A percentile compares a stretch with the other conserved stretches of the same genome.
These are phyloP conservation scores for Luffia ferchaultella DNA, from an alignment of 2,888 invertebrate genomes.

Conservation along the genomic window DNA sequence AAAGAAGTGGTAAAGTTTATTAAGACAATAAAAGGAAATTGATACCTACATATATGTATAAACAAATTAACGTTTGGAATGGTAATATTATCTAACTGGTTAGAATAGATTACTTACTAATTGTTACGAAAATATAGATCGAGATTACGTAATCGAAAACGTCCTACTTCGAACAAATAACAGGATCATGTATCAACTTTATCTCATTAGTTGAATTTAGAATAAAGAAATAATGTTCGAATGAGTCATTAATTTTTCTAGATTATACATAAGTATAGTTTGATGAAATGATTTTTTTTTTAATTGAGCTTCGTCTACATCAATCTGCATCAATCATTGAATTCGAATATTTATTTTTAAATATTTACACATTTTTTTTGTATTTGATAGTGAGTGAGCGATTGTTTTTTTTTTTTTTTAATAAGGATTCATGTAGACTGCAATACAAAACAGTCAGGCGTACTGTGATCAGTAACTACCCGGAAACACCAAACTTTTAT, in stretches of 20 bases:
- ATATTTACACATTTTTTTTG: not conserved
- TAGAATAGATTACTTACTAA: conserved; percentile 39
- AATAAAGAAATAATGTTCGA: conserved; percentile 2
- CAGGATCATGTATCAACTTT: conserved; percentile 15
- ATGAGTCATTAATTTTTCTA: not conserved
- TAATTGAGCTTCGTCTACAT: not conserved
- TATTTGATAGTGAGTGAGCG: no score
- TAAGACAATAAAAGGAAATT: conserved; percentile 65
- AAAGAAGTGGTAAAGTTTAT: conserved; percentile 35
- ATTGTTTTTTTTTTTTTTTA: no score
- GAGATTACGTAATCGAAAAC: not conserved
- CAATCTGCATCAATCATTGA: conserved; percentile 27
- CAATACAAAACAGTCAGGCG: conserved; percentile 14
- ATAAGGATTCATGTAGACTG: not conserved
- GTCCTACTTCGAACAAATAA: conserved; percentile 4
- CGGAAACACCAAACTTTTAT: conserved; percentile 19
- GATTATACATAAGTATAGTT: not conserved
- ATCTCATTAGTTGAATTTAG: conserved; percentile 6
- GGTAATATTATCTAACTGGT: conserved; percentile 26
- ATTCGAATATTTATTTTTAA: conserved; percentile 23
- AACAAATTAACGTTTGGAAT: conserved; percentile 40
- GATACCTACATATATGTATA: conserved; percentile 50
- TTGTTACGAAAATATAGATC: conserved; percentile 20
- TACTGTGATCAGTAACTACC: conserved; percentile 58
- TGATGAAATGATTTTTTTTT: not conserved